Base-by-base conservation (phyloP, 1,140 invertebrate genomes). In the Drosophila pseudoananassae region DNA sequence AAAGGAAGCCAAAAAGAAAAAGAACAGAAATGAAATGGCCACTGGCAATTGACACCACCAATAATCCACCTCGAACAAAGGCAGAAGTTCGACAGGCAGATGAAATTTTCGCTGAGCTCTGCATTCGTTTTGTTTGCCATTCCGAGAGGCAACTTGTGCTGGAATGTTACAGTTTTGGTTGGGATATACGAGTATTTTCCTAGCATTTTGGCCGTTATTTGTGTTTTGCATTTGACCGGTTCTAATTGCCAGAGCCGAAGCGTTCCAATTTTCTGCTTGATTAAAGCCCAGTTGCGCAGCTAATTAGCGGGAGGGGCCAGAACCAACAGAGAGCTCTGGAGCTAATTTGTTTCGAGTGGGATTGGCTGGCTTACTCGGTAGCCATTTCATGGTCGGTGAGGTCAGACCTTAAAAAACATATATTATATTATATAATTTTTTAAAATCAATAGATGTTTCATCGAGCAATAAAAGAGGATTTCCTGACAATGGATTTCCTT, bases 1-100 rank as follows among this genome's bases (percentile, higher is more conserved):
- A 54, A 64, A 49, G 49, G 36, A 15, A 31, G 23, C 29, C n/a
- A 12, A 40, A 49, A 29, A 9, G 17, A 66, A 43, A 63, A 66
- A n/a, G 46, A 43, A 25, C 58, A 49, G 17, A 66, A 66, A 45
- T 66, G 53, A 74, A 87, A 87, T 87, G 82, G 82, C 83, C 81
- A 88, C 75, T 87, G 83, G 82, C 83, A 88, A 88, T 88, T 87
- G 82, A 87, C 82, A 87, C 82, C 78, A 87, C 82, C 81, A 84
- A 84, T 87, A 87, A 87, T 68, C 82, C 49, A 45, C 12, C 36
- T 54, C 74, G 68, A 70, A 73, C 52, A 65, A 68, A 49, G 63
- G 17, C 60, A 54, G 64, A 69, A 76, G 47, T 77, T 87, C 77
- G 68, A 74, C 73, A 70, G 77, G 60, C 77, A 56, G 66, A 69